Conservation (phyloP, 1,140 invertebrate species). For the Drosophila suzukii region DNA sequence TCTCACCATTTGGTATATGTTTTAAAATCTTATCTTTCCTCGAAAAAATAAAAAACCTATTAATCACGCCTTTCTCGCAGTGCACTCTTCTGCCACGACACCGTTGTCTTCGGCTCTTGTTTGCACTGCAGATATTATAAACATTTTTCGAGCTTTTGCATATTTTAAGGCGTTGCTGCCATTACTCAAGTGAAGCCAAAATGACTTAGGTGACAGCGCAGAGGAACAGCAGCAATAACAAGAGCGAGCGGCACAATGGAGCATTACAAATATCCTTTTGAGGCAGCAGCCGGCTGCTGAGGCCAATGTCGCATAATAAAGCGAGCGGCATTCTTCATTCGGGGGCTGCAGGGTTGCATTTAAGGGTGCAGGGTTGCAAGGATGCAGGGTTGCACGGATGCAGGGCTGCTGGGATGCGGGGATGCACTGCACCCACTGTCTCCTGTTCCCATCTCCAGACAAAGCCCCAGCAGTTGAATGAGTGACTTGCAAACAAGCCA, state of each 20-base stretch:
- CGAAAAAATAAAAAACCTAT: no score
- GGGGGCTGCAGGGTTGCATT: no score
- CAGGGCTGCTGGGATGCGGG: background rate
- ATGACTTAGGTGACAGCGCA: constrained; percentile 66
- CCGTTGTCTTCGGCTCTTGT: constrained; percentile 40
- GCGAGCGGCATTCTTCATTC: constrained; percentile 61
- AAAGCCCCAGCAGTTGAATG: constrained; percentile 35
- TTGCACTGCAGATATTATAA: constrained; percentile 76
- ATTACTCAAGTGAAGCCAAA: constrained; percentile 68
- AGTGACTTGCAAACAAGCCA: constrained; percentile 23
- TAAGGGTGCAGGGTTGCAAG: no score
- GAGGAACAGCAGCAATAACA: constrained; percentile 13
- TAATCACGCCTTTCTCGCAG: background rate
- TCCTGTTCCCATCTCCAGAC: constrained; percentile 35
- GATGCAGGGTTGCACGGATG: no score
- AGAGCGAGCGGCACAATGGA: constrained; percentile 42
- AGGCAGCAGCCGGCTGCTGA: constrained; percentile 42
- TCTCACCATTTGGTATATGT: no score
- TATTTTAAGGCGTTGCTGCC: constrained; percentile 62
- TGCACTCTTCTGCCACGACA: constrained; percentile 2
- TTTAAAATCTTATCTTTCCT: no score
- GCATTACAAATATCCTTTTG: constrained; percentile 68
- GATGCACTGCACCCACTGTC: constrained; percentile 37
- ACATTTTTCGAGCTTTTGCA: constrained; percentile 76
- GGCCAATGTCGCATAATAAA: constrained; percentile 71